Base-by-base conservation (phyloP, 2,797 vertebrate species). In the Rhinella marina region DNA sequence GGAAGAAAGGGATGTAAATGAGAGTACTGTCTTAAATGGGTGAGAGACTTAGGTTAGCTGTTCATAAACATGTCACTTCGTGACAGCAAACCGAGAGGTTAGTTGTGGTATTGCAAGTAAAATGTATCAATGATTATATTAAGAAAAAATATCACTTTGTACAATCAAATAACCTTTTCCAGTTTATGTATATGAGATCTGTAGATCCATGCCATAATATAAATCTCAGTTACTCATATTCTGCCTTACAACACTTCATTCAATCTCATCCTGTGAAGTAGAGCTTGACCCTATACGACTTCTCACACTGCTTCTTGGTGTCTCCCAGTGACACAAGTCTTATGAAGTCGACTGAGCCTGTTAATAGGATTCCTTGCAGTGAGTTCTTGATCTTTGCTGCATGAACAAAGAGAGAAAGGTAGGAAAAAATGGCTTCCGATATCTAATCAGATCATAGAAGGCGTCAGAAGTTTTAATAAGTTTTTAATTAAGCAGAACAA, bases 401-500 rank as follows among this genome's bases (percentile, higher is more conserved):
- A 54, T 56, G 29, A 70, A 83, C 78, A 83, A 56, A 83, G 17
- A 70, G 66, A n/a, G 16, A 32, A 50, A 56, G 52, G 50, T 70
- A 64, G 27, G 70, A 70, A 82, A 52, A 70, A 52, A 70, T 66
- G n/a, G n/a, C 81, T 82, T 68, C 81, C 50, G 8, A 54, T 16
- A 62, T 27, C 61, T 83, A 83, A 83, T 83, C 81, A 54, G 66
- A 56, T 81, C 41, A 23, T 83, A 27, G 81, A 68, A 72, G n/a
- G 48, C 41, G 16, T 83, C 81, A 83, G 81, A 83, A 83, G 41
- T 83, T 83, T 83, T 83, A 66, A 83, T 66, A 83, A 83, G 41
- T 83, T 83, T 83, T 83, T 83, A 83, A 83, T 83, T 83, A 83
- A 70, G 62, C 48, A 64, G 81, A 70, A 83, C 66, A 68, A 70